Percentiles rank a stretch among this genome's conserved stretches.
These are phyloP conservation scores for Aphis gossypii DNA, from an alignment of 1,140 invertebrate genomes.

Conservation along the genomic window DNA sequence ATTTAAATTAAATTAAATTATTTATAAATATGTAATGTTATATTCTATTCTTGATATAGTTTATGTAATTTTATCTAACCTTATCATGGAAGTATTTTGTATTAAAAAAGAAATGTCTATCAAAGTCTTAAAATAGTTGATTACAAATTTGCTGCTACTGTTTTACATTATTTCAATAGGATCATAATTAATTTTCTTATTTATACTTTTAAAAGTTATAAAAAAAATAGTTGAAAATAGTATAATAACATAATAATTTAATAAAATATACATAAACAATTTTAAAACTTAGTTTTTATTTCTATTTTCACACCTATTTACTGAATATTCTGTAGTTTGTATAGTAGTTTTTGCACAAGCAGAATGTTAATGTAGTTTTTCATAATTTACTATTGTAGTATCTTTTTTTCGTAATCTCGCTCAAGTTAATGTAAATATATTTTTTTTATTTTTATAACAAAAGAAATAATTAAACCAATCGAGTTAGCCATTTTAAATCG, in stretches of 20 bases:
- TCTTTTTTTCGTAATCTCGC: constrained; percentile 36
- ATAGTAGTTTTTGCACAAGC: background rate
- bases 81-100: no score
- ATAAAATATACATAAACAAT: background rate
- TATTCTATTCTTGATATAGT: no score
- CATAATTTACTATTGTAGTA: constrained; percentile 16
- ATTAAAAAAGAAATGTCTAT: background rate
- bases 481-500: constrained; percentile 35
- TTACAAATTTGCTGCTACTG: background rate
- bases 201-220: background rate
- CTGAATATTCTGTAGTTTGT: background rate
- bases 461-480: constrained; percentile 50
- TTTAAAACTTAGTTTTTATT: background rate
- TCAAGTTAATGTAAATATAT: background rate
- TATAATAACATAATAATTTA: background rate
- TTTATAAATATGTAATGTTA: no score
- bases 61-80: no score
- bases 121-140: background rate
- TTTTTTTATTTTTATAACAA: constrained; percentile 44
- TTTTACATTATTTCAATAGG: background rate
- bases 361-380: constrained; percentile 25
- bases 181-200: constrained; percentile 18
- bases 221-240: background rate
- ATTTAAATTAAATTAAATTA: no score
- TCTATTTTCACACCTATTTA: background rate